Percentiles rank a stretch among this genome's conserved stretches.
These are phyloP conservation scores for Rhegmatorhina hoffmannsi DNA, from an alignment of 2,113 vertebrate genomes.

Conservation along the genomic window DNA sequence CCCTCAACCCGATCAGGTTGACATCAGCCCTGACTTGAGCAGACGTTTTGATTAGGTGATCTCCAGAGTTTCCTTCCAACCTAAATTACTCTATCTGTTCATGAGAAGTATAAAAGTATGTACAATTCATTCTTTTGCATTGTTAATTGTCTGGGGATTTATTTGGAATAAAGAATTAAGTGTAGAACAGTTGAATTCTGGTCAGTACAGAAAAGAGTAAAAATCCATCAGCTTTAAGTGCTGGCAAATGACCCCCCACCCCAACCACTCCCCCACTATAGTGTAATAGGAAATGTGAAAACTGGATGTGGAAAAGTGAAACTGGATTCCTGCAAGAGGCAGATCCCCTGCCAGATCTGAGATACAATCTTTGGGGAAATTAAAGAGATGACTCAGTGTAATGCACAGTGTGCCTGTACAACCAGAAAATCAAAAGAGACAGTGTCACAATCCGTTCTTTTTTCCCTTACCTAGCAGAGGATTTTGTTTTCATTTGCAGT, in stretches of 20 bases:
- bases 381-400: background rate
- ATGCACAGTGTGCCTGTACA: background rate
- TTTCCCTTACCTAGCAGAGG: background rate
- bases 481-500: conserved; percentile 39
- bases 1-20: background rate
- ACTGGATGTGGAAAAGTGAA: background rate
- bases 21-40: background rate
- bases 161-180: background rate
- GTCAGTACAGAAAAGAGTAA: background rate
- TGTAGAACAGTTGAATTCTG: background rate
- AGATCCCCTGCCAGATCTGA: background rate
- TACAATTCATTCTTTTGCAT: background rate
- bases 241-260: background rate
- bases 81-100: background rate
- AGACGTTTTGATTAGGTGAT: background rate
- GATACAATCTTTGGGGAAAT: conserved; percentile 9
- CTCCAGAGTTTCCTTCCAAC: background rate
- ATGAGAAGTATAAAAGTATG: background rate
- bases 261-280: background rate
- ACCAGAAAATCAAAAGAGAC: conserved; percentile 57
- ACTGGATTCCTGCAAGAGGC: background rate
- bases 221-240: background rate
- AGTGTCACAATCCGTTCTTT: conserved; percentile 47
- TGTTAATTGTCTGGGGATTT: background rate
- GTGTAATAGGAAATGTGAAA: background rate